These are phyloP conservation scores for Gallirallus australis DNA, from an alignment of 2,797 vertebrate genomes.

Conservation along the genomic window DNA sequence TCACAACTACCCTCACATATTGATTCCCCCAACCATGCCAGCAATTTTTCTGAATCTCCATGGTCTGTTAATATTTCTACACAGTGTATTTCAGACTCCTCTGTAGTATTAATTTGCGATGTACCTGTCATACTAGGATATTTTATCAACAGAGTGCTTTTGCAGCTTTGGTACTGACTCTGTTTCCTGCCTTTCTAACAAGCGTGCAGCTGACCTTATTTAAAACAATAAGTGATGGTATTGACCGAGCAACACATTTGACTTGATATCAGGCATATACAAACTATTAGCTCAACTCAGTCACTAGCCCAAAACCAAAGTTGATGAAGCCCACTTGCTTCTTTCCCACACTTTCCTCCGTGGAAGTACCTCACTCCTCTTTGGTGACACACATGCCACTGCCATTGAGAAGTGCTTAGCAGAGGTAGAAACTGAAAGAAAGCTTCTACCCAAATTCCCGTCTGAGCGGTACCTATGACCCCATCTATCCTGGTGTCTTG, in stretches of 20 bases:
- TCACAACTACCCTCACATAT: conserved; percentile 2
- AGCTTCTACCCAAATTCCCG: neutral
- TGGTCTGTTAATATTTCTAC: conserved; percentile 47
- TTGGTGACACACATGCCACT: neutral
- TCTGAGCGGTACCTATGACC: neutral
- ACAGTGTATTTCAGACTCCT: conserved; percentile 21
- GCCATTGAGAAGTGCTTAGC: neutral
- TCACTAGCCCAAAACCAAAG: neutral
- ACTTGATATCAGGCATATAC: neutral
- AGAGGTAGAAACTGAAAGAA: neutral
- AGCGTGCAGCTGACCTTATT: neutral
- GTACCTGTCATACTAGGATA: neutral
- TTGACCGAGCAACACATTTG: neutral
- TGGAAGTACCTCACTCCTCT: neutral
- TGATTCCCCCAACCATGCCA: neutral
- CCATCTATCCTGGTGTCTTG: neutral
- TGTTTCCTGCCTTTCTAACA: neutral
- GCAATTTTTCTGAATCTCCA: conserved; percentile 47
- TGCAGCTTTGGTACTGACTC: neutral
- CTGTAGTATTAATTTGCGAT: conserved; percentile 24
- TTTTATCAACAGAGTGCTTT: conserved; percentile 28
- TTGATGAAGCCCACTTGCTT: neutral
- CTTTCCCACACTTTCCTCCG: neutral
- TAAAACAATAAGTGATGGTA: neutral
- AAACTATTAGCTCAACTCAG: neutral